A percentile compares a stretch with the other conserved stretches of the same genome.
These are phyloP conservation scores for Heliothis peltigera DNA, from an alignment of 2,888 invertebrate species.

Conservation along the genomic window DNA sequence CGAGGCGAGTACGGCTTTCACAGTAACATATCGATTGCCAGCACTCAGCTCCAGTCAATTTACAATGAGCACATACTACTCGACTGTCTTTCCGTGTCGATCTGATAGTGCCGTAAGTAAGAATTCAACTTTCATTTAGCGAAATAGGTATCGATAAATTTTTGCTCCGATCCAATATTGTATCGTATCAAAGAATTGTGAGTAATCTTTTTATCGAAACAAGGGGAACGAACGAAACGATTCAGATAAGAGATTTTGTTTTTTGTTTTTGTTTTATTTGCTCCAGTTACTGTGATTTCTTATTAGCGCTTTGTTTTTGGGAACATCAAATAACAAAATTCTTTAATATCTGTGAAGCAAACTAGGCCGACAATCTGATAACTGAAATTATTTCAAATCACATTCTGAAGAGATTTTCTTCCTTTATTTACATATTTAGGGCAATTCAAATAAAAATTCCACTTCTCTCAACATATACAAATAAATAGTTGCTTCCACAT, in stretches of 20 bases:
- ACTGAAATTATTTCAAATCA: too few species aligned
- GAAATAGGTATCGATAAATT: slow-evolving; percentile 9
- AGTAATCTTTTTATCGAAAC: slow-evolving; percentile 24
- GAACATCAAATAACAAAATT: not conserved
- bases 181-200: slow-evolving; percentile 1
- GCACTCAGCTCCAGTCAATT: slow-evolving; percentile 33
- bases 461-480: too few species aligned
- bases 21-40: slow-evolving; percentile 37
- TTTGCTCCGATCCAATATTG: slow-evolving; percentile 13
- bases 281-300: slow-evolving; percentile 5
- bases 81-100: slow-evolving; percentile 4
- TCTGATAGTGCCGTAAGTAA: slow-evolving; percentile 15
- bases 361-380: not conserved
- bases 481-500: not conserved
- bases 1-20: slow-evolving; percentile 10
- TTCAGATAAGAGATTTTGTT: slow-evolving; percentile 5
- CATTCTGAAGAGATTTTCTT: too few species aligned
- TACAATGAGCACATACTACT: slow-evolving; percentile 32
- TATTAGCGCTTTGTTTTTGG: not conserved
- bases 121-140: slow-evolving; percentile 21
- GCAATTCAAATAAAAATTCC: too few species aligned
- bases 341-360: not conserved
- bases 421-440: too few species aligned
- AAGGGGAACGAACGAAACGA: slow-evolving; percentile 8
- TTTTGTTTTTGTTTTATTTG: slow-evolving; percentile 4